These are phyloP conservation scores for Tuberolachnus salignus DNA, from an alignment of 2,888 invertebrate species.

Conservation along the genomic window DNA sequence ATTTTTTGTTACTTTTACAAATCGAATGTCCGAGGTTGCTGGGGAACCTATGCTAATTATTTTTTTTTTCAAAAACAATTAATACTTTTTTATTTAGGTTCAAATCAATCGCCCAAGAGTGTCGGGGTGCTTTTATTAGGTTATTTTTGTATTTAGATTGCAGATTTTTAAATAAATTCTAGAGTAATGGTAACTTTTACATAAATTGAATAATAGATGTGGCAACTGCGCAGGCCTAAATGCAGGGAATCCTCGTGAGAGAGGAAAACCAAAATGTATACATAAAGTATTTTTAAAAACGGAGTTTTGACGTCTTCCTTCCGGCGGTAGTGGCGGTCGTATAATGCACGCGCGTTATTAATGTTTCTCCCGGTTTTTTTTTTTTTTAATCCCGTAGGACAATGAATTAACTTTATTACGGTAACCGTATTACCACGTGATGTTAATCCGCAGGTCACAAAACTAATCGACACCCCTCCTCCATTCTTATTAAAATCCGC, in stretches of 20 bases:
- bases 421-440: constrained; percentile 20
- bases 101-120: too few relatives aligned
- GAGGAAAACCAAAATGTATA: neutral
- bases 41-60: too few relatives aligned
- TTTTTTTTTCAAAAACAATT: too few relatives aligned
- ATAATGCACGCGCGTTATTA: constrained; percentile 12
- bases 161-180: too few relatives aligned
- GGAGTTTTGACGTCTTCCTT: constrained; percentile 20
- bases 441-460: neutral
- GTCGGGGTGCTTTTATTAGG: too few relatives aligned
- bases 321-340: neutral
- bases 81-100: too few relatives aligned
- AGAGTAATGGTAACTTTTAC: too few relatives aligned
- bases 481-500: neutral
- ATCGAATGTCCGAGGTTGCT: too few relatives aligned
- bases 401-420: too few relatives aligned
- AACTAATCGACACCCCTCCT: neutral
- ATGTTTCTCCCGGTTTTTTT: constrained; percentile 18
- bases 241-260: neutral
- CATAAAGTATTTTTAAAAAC: constrained; percentile 20
- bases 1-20: too few relatives aligned
- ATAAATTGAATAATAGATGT: too few relatives aligned
- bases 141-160: too few relatives aligned
- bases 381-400: constrained; percentile 29
- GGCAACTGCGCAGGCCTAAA: neutral